Evolutionary conservation across 2,797 vertebrate species (phyloP).

Genomic region (Danio jaintianensis): DNA sequence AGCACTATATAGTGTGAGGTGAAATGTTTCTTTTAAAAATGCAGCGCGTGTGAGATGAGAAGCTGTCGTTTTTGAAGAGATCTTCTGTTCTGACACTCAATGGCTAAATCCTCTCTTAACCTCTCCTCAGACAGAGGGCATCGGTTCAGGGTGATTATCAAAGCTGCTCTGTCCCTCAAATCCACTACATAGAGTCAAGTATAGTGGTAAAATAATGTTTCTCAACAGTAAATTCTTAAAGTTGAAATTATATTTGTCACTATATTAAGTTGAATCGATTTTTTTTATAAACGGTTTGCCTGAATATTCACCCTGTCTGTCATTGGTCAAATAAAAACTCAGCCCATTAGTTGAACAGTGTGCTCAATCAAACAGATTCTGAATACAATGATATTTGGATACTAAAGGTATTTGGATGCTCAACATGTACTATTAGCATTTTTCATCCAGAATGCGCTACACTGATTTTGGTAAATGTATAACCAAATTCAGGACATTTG

Average conservation of each 20-base stretch:
- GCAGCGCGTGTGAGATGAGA: constrained; percentile 6
- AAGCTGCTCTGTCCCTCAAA: constrained; percentile 14
- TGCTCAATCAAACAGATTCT: background rate
- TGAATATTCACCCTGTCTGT: background rate
- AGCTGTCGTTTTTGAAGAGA: constrained; percentile 18
- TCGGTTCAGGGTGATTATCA: constrained; percentile 29
- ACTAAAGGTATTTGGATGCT: background rate
- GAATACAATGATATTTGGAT: background rate
- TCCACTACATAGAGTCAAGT: background rate
- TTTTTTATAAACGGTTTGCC: background rate
- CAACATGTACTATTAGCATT: background rate
- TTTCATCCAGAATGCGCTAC: background rate
- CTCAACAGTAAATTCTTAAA: background rate
- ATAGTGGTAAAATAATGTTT: background rate
- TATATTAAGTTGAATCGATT: no score
- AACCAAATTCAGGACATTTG: no score
- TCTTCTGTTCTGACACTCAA: constrained; percentile 79
- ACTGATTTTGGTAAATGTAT: background rate
- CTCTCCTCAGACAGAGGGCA: constrained; percentile 51
- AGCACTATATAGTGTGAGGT: constrained; percentile 68
- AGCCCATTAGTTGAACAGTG: background rate
- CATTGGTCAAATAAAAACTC: background rate
- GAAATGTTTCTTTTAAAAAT: constrained; percentile 39
- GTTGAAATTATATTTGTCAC: background rate
- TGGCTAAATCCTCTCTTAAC: constrained; percentile 76